Evolutionary conservation across 1,140 invertebrate genomes (phyloP).

Genomic region (Ceratina australensis): DNA sequence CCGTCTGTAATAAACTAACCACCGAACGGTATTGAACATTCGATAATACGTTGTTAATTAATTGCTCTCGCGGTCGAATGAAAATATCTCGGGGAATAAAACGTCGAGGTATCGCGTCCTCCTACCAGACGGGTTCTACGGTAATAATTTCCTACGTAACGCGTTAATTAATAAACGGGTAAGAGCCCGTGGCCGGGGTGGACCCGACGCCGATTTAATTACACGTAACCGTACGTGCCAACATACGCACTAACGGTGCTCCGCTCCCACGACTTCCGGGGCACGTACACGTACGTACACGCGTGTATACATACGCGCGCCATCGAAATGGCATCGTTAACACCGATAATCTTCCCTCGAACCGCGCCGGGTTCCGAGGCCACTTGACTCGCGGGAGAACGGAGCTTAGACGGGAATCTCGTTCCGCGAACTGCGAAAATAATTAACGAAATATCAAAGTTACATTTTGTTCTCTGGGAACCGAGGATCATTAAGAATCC

Average conservation of each 20-base stretch:
- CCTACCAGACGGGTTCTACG: slow-evolving; percentile 41
- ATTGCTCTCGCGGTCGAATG: slow-evolving; percentile 15
- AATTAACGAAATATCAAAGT: slow-evolving; percentile 29
- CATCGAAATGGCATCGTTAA: slow-evolving; percentile 49
- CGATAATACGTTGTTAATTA: slow-evolving; percentile 27
- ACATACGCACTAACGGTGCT: slow-evolving; percentile 28
- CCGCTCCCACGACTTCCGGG: background rate
- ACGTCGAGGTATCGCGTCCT: slow-evolving; percentile 1
- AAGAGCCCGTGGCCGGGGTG: slow-evolving; percentile 26
- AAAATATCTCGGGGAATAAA: slow-evolving; percentile 28
- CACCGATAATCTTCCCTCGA: slow-evolving; percentile 34
- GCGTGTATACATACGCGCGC: background rate
- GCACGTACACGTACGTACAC: slow-evolving; percentile 6
- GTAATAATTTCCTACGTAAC: slow-evolving; percentile 50
- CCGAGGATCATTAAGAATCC: background rate
- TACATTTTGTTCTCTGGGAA: background rate
- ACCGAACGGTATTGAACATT: background rate
- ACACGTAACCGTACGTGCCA: slow-evolving; percentile 28
- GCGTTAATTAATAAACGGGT: slow-evolving; percentile 63
- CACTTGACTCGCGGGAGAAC: slow-evolving; percentile 25
- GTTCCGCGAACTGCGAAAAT: background rate
- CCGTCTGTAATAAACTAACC: background rate
- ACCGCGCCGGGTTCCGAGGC: background rate
- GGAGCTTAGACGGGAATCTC: background rate
- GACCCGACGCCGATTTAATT: slow-evolving; percentile 51